phyloP scores from a whole-genome alignment of 2,797 vertebrate genomes.

The Oceanodroma leucorhoa region DNA sequence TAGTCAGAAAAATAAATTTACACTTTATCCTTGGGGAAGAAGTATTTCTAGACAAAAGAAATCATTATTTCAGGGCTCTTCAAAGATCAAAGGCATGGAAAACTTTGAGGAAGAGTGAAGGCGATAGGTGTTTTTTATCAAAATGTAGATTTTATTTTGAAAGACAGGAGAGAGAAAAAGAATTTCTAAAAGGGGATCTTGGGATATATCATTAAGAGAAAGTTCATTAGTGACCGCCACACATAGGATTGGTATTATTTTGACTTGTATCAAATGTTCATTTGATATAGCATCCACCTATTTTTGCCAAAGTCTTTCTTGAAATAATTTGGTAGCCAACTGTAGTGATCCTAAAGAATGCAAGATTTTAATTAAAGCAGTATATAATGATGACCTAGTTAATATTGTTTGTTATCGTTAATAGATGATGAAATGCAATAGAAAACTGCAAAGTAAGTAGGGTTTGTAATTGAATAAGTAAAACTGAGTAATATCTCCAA shows the following conservation, averaged over 20 bases:
- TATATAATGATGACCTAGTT: not conserved
- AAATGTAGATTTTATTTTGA: not conserved
- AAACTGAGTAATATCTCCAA: not conserved
- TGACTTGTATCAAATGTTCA: not conserved
- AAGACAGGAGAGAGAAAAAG: not conserved
- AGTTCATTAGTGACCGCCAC: not conserved
- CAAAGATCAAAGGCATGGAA: slow-evolving; percentile 33
- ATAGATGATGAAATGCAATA: not conserved
- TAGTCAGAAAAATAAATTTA: slow-evolving; percentile 25
- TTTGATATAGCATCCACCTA: not conserved
- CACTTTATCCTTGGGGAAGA: slow-evolving; percentile 11
- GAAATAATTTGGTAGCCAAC: not conserved
- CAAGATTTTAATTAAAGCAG: not conserved
- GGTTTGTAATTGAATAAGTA: not conserved
- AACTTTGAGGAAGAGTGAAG: not conserved
- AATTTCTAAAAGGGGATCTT: not conserved
- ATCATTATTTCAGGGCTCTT: slow-evolving; percentile 38
- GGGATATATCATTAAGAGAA: not conserved
- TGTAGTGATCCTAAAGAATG: not conserved
- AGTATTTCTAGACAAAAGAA: slow-evolving; percentile 47
- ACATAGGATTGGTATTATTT: not conserved
- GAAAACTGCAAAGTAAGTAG: not conserved
- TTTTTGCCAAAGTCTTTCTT: not conserved
- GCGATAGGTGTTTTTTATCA: not conserved
- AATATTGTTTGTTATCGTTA: not conserved